Base-by-base conservation (phyloP, 2,888 invertebrate species). In the Julus scanicus region DNA sequence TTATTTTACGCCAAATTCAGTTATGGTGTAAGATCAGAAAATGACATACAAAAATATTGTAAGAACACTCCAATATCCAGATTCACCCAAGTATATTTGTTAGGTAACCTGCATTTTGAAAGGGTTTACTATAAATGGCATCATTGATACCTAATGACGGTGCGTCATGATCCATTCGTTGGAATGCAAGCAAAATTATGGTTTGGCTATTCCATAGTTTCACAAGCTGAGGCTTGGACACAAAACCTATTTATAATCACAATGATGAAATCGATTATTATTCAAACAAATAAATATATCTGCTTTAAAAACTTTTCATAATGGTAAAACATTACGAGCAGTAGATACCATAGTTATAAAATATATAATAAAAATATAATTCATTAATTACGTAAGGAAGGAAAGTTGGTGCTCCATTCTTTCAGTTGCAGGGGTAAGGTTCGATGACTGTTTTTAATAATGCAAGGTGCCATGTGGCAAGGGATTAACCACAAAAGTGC, bases 401-500 rank as follows among this genome's bases (percentile, higher is more conserved):
- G 37, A 37, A 84, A 84, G 40, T 5, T 84, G 2, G 15, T 40
- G 84, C 37, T 84, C 84, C 84, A 84, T 37, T 84, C 84, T 84
- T 40, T 37, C 2, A 84, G 40, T 4, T 84, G 37, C 39, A 84
- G 37, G 4, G 84, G 84, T 4, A 40, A 37, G 2, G 84, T 84
- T 37, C 17, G 39, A 8, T 84, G 84, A 15, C 40, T 37, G n/a
- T 37, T 39, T 40, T 84, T 84, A 9, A 40, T 13, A 2, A 37
- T 39, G 40, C 87, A 87, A 20, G 87, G 87, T 5, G 57, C 40
- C 37, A 87, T 40, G 13, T 87, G 87, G 83, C 87, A 87, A 15
- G 87, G 87, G 40, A 87, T 71, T 37, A 87, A 44, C 87, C 87
- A 87, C 20, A 87, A 20, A 80, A 87, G 80, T 44, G 87, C 40